These are phyloP conservation scores for Apodemia mormo DNA, from an alignment of 2,888 invertebrate species.

Conservation along the genomic window DNA sequence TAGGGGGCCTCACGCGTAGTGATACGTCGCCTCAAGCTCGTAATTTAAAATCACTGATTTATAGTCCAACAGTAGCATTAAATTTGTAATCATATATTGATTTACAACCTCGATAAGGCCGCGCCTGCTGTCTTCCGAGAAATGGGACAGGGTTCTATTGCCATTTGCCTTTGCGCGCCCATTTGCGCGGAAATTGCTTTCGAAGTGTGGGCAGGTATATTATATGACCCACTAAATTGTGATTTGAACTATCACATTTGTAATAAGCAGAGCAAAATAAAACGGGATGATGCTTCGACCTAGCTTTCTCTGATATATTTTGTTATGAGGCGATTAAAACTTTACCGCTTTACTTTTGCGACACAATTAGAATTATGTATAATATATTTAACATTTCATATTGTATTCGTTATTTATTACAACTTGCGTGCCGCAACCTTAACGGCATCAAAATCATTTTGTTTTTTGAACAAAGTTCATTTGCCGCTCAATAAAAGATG, in stretches of 20 bases:
- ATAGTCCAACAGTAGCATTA: slow-evolving; percentile 81
- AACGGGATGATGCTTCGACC: not conserved
- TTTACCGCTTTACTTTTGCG: too few species aligned
- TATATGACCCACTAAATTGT: slow-evolving; percentile 35
- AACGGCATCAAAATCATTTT: too few species aligned
- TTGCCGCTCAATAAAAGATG: too few species aligned
- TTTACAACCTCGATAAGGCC: slow-evolving; percentile 77
- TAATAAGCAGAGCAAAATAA: slow-evolving; percentile 12
- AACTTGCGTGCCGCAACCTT: too few species aligned
- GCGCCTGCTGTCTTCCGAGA: slow-evolving; percentile 72
- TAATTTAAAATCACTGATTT: slow-evolving; percentile 80
- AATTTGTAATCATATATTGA: slow-evolving; percentile 82
- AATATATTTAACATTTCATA: too few species aligned
- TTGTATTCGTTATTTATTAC: too few species aligned
- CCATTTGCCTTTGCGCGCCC: slow-evolving; percentile 45
- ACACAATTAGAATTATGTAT: too few species aligned
- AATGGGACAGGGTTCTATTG: slow-evolving; percentile 56
- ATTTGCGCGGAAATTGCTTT: slow-evolving; percentile 62
- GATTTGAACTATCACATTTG: slow-evolving; percentile 23
- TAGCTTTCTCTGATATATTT: too few species aligned
- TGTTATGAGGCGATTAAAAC: too few species aligned
- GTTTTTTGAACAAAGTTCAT: too few species aligned
- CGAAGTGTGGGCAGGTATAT: slow-evolving; percentile 46
- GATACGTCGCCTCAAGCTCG: slow-evolving; percentile 73
- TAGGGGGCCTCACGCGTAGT: slow-evolving; percentile 79